These are phyloP conservation scores for Azemiops feae DNA, from an alignment of 2,113 vertebrate species.

Conservation along the genomic window DNA sequence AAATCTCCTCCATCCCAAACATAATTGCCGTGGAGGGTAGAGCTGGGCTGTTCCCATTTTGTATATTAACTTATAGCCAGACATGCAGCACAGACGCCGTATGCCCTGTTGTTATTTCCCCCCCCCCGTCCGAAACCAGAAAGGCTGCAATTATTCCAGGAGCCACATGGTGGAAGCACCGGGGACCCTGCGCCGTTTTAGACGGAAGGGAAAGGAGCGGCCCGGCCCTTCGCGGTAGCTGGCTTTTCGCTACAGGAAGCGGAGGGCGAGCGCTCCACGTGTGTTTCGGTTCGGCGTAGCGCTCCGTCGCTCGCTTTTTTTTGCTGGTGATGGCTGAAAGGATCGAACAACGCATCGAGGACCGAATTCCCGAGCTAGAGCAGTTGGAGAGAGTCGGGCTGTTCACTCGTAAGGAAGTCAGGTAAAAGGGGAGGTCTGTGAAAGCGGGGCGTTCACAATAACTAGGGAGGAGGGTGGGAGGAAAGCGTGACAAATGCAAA, in stretches of 20 bases:
- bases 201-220: background rate
- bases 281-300: accelerated
- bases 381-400: constrained; percentile 91
- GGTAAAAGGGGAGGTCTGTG: constrained; percentile 64
- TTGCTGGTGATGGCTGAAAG: constrained; percentile 82
- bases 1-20: background rate
- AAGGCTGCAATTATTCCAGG: background rate
- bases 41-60: background rate
- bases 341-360: constrained; percentile 86
- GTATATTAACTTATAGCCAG: background rate
- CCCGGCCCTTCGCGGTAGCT: background rate
- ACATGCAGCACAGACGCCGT: background rate
- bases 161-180: background rate
- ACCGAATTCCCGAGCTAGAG: constrained; percentile 85
- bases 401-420: constrained; percentile 83
- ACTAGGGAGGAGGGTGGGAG: background rate
- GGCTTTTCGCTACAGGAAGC: background rate
- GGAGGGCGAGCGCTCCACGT: accelerated
- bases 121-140: background rate
- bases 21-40: background rate
- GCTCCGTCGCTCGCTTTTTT: background rate
- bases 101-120: background rate
- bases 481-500: background rate
- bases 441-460: background rate
- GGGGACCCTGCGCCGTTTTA: background rate